These are phyloP conservation scores for Dermatemys mawii DNA, from an alignment of 2,113 vertebrate species.

Conservation along the genomic window DNA sequence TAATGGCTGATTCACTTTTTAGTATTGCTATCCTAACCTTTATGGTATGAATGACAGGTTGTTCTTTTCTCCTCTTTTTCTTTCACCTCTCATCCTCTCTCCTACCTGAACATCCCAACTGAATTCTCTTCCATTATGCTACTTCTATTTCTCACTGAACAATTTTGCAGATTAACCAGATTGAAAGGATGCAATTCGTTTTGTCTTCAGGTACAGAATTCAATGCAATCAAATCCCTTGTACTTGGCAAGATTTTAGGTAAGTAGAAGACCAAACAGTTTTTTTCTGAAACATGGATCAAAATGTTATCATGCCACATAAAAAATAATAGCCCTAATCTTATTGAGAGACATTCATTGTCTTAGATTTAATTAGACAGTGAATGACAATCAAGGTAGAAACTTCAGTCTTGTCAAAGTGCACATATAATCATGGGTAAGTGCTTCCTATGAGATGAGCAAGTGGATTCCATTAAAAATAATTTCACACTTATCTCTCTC, in stretches of 20 bases:
- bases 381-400: slow-evolving; percentile 37
- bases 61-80: background rate
- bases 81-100: background rate
- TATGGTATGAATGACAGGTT: background rate
- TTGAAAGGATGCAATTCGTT: slow-evolving; percentile 82
- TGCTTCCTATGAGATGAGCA: slow-evolving; percentile 30
- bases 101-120: background rate
- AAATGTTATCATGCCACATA: background rate
- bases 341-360: slow-evolving; percentile 15
- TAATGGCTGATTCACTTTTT: background rate
- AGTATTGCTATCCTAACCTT: background rate
- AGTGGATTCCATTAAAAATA: slow-evolving; percentile 42
- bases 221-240: slow-evolving; percentile 84
- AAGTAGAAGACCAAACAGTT: slow-evolving; percentile 58
- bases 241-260: slow-evolving; percentile 89
- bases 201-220: slow-evolving; percentile 88
- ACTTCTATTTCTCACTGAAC: background rate
- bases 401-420: slow-evolving; percentile 34
- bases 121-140: background rate
- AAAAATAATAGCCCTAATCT: background rate
- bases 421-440: background rate
- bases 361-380: slow-evolving; percentile 39
- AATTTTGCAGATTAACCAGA: slow-evolving; percentile 84
- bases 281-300: background rate
- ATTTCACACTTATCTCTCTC: slow-evolving; percentile 31